phyloP scores from a whole-genome alignment of 2,797 vertebrate species.

The Macropodus opercularis region DNA sequence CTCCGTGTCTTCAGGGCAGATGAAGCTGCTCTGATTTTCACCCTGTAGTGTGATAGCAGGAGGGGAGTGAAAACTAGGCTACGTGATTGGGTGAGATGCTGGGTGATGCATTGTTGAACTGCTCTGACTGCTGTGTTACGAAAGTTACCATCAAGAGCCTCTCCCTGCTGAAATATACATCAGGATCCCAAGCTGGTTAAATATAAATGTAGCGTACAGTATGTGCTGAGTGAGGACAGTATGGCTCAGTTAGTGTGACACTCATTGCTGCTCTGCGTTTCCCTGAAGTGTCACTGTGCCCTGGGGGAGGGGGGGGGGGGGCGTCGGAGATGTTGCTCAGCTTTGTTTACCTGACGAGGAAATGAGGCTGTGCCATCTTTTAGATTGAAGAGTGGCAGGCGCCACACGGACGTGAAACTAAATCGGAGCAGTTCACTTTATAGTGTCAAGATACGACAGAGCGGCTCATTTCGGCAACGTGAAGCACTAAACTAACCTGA shows the following conservation, averaged over 20 bases:
- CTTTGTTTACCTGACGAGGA: constrained; percentile 54
- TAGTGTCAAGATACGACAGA: too few relatives aligned
- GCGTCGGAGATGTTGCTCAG: constrained; percentile 42
- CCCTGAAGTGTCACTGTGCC: constrained; percentile 33
- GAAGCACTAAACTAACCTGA: too few relatives aligned
- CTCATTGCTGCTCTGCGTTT: constrained; percentile 16
- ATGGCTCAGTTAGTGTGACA: constrained; percentile 26
- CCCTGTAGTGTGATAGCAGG: constrained; percentile 44
- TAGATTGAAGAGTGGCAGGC: constrained; percentile 3
- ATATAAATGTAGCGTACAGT: constrained; percentile 66
- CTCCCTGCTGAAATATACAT: constrained; percentile 68
- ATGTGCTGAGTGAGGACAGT: constrained; percentile 26
- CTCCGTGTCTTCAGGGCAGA: constrained; percentile 47
- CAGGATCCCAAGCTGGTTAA: constrained; percentile 57
- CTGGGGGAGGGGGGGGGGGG: too few relatives aligned
- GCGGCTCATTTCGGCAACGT: too few relatives aligned
- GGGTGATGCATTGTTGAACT: constrained; percentile 70
- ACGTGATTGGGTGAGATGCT: constrained; percentile 64
- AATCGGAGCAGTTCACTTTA: too few relatives aligned
- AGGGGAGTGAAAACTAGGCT: constrained; percentile 39
- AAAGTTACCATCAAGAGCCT: constrained; percentile 62
- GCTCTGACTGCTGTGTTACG: constrained; percentile 67
- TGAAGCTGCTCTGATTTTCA: constrained; percentile 57
- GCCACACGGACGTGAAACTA: too few relatives aligned
- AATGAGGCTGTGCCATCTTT: constrained; percentile 32